Percentiles rank a stretch among this genome's conserved stretches.
Evolutionary conservation across 2,888 invertebrate species (phyloP).

Genomic region (Malthinus flaveolus): DNA sequence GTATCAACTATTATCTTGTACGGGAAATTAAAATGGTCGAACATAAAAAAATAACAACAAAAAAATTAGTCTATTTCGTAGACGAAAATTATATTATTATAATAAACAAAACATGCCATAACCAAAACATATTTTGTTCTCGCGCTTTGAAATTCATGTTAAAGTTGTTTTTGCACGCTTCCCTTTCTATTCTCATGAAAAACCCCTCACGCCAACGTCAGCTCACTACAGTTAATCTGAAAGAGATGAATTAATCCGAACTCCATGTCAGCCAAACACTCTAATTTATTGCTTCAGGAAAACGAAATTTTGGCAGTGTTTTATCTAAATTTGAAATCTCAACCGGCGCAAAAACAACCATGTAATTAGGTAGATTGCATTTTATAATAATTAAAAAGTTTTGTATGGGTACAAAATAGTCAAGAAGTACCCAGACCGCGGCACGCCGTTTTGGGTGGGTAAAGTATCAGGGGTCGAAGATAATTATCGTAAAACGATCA

Average conservation of each 20-base stretch:
- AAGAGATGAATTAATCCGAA: slow-evolving; percentile 57
- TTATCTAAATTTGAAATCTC: slow-evolving; percentile 58
- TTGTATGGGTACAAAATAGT: slow-evolving; percentile 8
- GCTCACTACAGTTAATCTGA: slow-evolving; percentile 54
- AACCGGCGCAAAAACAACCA: slow-evolving; percentile 43
- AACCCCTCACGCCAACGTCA: slow-evolving; percentile 49
- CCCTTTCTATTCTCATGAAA: slow-evolving; percentile 35
- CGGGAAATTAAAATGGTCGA: too few relatives aligned
- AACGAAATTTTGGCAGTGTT: slow-evolving; percentile 56
- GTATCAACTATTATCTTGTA: too few relatives aligned
- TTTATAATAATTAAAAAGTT: slow-evolving; percentile 55
- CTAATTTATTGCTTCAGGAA: slow-evolving; percentile 54
- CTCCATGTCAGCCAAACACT: slow-evolving; percentile 53
- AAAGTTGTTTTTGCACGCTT: slow-evolving; percentile 29
- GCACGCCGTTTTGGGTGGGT: too few relatives aligned
- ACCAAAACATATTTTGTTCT: slow-evolving; percentile 27
- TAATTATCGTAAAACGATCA: too few relatives aligned
- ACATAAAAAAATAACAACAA: too few relatives aligned
- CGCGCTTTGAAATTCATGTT: slow-evolving; percentile 29
- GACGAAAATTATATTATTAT: slow-evolving; percentile 17
- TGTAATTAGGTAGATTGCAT: slow-evolving; percentile 54
- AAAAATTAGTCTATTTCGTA: too few relatives aligned
- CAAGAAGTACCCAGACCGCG: too few relatives aligned
- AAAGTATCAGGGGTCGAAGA: too few relatives aligned
- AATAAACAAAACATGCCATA: slow-evolving; percentile 21